phyloP scores from a whole-genome alignment of 1,140 invertebrate genomes.

The Teleogryllus occipitalis region DNA sequence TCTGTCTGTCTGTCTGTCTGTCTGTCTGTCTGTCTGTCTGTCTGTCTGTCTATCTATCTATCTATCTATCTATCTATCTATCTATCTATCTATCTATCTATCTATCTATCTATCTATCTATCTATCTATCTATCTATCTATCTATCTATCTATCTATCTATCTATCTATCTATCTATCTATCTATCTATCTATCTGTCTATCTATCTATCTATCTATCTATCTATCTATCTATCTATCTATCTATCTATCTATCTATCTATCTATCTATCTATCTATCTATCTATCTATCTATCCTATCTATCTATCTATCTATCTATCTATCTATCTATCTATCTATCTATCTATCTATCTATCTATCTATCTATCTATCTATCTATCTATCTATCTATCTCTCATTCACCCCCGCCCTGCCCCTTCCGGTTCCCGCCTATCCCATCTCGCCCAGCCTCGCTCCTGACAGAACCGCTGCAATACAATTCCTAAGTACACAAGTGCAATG shows the following conservation, averaged over 20 bases:
- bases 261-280: constrained; percentile 7
- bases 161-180: constrained; percentile 7
- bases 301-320: constrained; percentile 7
- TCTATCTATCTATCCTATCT: constrained; percentile 7
- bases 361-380: constrained; percentile 7
- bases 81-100: too few species aligned
- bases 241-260: constrained; percentile 7
- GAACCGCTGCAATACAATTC: too few species aligned
- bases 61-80: too few species aligned
- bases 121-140: constrained; percentile 7
- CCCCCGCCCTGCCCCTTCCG: too few species aligned
- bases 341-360: constrained; percentile 7
- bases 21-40: too few species aligned
- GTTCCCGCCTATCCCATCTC: too few species aligned
- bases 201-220: constrained; percentile 8
- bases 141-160: constrained; percentile 7
- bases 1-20: too few species aligned
- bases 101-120: too few species aligned
- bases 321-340: constrained; percentile 7
- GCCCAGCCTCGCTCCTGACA: too few species aligned
- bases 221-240: constrained; percentile 7
- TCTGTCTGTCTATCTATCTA: too few species aligned
- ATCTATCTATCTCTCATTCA: neutral
- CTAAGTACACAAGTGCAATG: too few species aligned
- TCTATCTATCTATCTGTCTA: too few species aligned